Evolutionary conservation across 2,113 vertebrate genomes (phyloP).

Genomic region (Vidua chalybeata): DNA sequence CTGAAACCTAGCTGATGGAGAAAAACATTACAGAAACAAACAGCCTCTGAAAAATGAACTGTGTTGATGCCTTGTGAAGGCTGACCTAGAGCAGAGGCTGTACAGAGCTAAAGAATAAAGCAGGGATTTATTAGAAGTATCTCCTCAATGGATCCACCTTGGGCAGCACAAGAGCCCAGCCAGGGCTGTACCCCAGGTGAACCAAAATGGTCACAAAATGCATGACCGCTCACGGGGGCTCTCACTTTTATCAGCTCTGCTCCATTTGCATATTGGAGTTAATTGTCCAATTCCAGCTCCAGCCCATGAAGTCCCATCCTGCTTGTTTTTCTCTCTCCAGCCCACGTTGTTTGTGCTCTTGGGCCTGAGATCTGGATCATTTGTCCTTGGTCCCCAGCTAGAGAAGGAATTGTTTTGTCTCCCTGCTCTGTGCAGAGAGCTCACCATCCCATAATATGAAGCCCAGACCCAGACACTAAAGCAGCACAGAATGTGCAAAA

Average conservation of each 20-base stretch:
- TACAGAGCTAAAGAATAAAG: neutral
- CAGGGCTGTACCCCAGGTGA: no score
- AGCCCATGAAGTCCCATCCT: neutral
- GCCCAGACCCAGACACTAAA: neutral
- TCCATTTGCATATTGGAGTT: neutral
- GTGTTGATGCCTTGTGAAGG: neutral
- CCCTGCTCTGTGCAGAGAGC: neutral
- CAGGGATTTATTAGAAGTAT: neutral
- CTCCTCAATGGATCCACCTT: neutral
- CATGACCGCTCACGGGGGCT: fast-evolving
- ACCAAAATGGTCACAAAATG: neutral
- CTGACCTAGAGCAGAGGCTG: neutral
- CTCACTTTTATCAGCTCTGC: neutral
- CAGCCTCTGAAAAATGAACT: neutral
- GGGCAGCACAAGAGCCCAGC: neutral
- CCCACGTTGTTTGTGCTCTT: neutral
- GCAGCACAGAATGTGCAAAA: neutral
- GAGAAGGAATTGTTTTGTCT: neutral
- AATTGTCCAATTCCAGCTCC: fast-evolving
- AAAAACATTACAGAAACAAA: neutral
- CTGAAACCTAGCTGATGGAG: neutral
- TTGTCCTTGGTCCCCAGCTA: neutral
- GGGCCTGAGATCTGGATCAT: neutral
- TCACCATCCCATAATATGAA: neutral
- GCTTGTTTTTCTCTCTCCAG: neutral